A percentile compares a stretch with the other conserved stretches of the same genome.
phyloP scores from a whole-genome alignment of 2,888 invertebrate genomes.

The Himalopsyche kuldschensis region DNA sequence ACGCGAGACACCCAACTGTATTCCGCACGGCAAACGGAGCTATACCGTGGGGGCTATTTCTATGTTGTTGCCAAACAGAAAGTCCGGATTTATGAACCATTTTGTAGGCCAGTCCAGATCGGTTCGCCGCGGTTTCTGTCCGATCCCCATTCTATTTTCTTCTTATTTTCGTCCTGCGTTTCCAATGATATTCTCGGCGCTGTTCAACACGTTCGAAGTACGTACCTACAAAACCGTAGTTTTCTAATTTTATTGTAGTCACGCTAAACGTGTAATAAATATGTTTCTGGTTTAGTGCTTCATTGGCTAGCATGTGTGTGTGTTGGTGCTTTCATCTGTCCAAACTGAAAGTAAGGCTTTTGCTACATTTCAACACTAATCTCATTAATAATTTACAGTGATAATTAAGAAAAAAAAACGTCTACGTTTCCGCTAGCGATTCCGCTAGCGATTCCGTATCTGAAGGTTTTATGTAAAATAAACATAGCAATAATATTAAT shows the following conservation, averaged over 20 bases:
- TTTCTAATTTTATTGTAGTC: slow-evolving; percentile 32
- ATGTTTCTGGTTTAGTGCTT: slow-evolving; percentile 12
- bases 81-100: not conserved
- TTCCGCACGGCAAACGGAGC: not conserved
- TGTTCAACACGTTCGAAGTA: slow-evolving; percentile 37
- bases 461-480: too few species aligned
- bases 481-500: too few species aligned
- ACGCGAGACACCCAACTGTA: not conserved
- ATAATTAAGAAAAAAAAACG: too few species aligned
- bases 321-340: slow-evolving; percentile 39
- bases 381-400: not conserved
- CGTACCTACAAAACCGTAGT: slow-evolving; percentile 14
- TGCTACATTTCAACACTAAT: slow-evolving; percentile 12
- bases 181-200: slow-evolving; percentile 37
- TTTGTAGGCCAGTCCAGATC: slow-evolving; percentile 2
- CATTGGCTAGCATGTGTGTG: slow-evolving; percentile 36
- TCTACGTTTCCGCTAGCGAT: too few species aligned
- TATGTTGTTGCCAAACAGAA: slow-evolving; percentile 20
- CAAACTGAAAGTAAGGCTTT: slow-evolving; percentile 39
- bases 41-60: not conserved
- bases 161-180: not conserved
- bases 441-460: too few species aligned
- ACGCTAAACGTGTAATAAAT: slow-evolving; percentile 10
- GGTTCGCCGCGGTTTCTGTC: slow-evolving; percentile 12
- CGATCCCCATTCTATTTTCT: not conserved